phyloP scores from a whole-genome alignment of 2,888 invertebrate species.

The Ophion slaviceki region DNA sequence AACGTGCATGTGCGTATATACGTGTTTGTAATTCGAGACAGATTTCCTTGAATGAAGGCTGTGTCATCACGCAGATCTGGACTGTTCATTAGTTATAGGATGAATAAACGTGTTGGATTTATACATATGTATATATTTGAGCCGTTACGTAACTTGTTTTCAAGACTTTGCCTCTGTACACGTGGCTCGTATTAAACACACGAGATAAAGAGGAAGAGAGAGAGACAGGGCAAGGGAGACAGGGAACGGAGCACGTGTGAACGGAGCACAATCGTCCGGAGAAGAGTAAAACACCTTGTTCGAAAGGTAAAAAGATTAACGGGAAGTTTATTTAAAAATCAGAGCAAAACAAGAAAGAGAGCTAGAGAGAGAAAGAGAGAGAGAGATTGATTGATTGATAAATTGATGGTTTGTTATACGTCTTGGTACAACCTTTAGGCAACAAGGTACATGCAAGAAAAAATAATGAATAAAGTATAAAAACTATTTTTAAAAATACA shows the following conservation, averaged over 20 bases:
- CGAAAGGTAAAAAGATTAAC: background rate
- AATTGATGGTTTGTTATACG: no score
- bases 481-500: no score
- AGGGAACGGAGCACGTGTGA: background rate
- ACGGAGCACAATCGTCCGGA: background rate
- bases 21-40: no score
- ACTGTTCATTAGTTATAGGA: slow-evolving; percentile 17
- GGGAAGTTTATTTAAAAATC: background rate
- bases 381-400: no score
- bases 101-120: slow-evolving; percentile 22
- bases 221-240: background rate
- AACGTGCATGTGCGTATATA: background rate
- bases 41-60: slow-evolving; percentile 11
- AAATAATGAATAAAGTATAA: no score
- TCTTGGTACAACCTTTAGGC: no score
- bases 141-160: slow-evolving; percentile 53
- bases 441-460: no score
- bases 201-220: background rate
- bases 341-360: no score
- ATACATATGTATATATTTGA: background rate
- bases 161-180: slow-evolving; percentile 48
- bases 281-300: background rate
- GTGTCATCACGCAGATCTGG: background rate
- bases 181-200: slow-evolving; percentile 22
- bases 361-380: no score